Conservation (phyloP, 1,140 invertebrate species). For the Apis florea region DNA sequence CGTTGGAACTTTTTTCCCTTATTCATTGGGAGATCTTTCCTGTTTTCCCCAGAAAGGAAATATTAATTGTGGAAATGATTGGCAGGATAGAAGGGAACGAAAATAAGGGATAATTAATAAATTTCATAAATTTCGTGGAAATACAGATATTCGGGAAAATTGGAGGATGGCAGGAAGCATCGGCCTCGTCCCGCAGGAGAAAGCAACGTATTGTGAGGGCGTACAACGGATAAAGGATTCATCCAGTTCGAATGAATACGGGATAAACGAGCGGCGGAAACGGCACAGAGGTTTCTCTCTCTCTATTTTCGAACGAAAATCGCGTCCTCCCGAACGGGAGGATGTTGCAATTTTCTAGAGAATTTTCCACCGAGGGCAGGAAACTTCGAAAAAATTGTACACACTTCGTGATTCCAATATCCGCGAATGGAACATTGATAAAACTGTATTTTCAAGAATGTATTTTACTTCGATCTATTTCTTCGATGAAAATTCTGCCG, state of each 20-base stretch:
- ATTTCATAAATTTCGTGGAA: not conserved
- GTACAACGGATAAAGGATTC: slow-evolving; percentile 17
- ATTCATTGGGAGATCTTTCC: too few relatives aligned
- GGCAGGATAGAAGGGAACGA: too few relatives aligned
- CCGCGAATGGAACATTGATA: not conserved
- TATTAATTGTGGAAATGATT: too few relatives aligned
- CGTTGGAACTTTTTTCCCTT: not conserved
- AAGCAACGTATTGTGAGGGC: not conserved
- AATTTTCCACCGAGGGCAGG: not conserved
- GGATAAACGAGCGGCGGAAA: slow-evolving; percentile 23
- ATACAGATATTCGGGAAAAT: not conserved
- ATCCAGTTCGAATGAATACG: slow-evolving; percentile 18
- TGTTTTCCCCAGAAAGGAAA: too few relatives aligned
- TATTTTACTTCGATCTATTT: too few relatives aligned
- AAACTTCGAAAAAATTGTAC: not conserved
- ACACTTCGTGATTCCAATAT: not conserved
- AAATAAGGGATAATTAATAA: too few relatives aligned
- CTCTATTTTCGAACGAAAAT: slow-evolving; percentile 28
- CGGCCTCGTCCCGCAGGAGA: not conserved
- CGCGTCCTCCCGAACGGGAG: not conserved
- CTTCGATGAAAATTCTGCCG: too few relatives aligned
- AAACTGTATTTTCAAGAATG: too few relatives aligned
- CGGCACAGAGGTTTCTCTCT: not conserved
- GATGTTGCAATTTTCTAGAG: slow-evolving; percentile 18
- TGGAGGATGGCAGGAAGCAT: not conserved